Evolutionary conservation across 2,113 vertebrate species (phyloP).

Genomic region (Xiphophorus maculatus): DNA sequence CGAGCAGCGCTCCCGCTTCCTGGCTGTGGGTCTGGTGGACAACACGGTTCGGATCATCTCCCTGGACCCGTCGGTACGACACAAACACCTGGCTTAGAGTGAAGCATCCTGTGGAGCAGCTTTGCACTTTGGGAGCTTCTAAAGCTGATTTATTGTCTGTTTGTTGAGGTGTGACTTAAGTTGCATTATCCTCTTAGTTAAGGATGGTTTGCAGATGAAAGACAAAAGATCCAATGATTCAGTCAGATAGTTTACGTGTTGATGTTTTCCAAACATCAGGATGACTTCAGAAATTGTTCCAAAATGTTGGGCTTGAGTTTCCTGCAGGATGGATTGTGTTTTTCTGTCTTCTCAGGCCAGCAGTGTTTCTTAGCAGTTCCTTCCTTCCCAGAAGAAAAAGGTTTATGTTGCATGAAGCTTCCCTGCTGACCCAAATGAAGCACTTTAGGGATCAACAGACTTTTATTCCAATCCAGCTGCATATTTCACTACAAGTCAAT

Average conservation of each 20-base stretch:
- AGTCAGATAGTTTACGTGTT: neutral
- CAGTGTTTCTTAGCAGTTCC: neutral
- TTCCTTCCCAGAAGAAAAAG: neutral
- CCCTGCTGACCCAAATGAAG: neutral
- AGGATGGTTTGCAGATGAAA: neutral
- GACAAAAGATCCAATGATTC: neutral
- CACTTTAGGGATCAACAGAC: neutral
- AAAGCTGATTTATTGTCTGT: neutral
- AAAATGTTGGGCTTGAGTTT: neutral
- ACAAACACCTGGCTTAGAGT: neutral
- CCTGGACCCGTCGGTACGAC: conserved; percentile 90
- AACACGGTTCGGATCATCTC: conserved; percentile 99
- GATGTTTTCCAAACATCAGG: conserved; percentile 3
- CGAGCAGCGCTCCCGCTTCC: conserved; percentile 94
- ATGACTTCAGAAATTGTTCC: neutral
- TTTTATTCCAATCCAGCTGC: neutral
- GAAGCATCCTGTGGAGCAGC: neutral
- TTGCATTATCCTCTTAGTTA: neutral
- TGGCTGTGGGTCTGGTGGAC: conserved; percentile 95
- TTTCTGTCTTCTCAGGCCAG: neutral
- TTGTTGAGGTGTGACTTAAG: neutral
- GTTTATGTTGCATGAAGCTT: neutral
- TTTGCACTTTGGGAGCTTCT: neutral
- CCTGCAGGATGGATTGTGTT: neutral
- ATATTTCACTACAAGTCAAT: neutral